Evolutionary conservation across 2,797 vertebrate species (phyloP).

Genomic region (Lepilemur septentrionalis): DNA sequence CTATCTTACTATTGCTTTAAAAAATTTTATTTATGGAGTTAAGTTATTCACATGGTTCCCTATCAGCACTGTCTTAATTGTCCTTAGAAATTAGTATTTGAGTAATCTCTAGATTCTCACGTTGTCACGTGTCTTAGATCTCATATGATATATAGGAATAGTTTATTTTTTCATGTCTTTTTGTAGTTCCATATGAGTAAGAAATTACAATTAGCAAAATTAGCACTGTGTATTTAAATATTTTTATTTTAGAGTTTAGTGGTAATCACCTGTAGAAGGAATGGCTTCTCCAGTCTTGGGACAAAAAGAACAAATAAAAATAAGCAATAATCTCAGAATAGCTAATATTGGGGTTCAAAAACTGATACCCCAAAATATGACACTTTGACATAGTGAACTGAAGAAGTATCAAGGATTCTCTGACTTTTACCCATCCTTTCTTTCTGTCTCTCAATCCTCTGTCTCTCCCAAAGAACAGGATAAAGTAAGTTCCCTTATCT

Average conservation of each 20-base stretch:
- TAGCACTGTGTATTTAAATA: background rate
- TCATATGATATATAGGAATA: background rate
- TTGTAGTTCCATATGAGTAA: background rate
- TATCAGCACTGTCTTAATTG: background rate
- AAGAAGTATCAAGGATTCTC: background rate
- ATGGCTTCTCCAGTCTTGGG: background rate
- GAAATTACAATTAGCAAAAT: background rate
- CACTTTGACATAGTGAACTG: background rate
- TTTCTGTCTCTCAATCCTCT: background rate
- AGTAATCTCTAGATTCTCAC: background rate
- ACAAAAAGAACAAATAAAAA: background rate
- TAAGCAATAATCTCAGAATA: background rate
- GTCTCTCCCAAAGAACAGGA: background rate
- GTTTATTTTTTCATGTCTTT: background rate
- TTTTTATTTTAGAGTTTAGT: background rate
- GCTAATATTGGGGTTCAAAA: background rate
- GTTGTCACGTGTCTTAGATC: background rate
- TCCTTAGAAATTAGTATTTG: background rate
- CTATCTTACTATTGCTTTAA: background rate
- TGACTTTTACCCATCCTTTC: background rate
- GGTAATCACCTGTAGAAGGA: background rate
- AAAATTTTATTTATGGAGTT: conserved; percentile 13
- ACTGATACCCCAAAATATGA: no score
- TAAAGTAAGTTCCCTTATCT: background rate
- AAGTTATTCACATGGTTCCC: background rate